phyloP scores from a whole-genome alignment of 2,888 invertebrate species.

The Deilephila elpenor region DNA sequence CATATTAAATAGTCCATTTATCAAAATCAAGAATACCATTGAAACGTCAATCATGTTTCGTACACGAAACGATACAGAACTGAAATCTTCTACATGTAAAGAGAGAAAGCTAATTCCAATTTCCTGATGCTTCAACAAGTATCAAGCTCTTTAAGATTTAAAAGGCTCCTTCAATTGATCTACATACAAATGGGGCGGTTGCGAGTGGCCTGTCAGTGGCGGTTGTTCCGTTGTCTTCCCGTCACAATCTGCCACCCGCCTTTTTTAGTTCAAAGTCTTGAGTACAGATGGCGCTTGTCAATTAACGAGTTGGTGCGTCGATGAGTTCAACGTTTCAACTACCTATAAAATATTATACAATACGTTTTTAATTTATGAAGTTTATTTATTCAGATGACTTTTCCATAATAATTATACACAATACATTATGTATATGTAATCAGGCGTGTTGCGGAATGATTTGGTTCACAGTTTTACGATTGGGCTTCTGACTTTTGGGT shows the following conservation, averaged over 20 bases:
- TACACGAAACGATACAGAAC: not conserved
- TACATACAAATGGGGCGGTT: slow-evolving; percentile 62
- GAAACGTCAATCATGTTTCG: not conserved
- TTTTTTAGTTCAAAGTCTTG: slow-evolving; percentile 56
- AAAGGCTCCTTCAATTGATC: slow-evolving; percentile 60
- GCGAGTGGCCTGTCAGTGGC: slow-evolving; percentile 54
- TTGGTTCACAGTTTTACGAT: too few relatives aligned
- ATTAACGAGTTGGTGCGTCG: slow-evolving; percentile 40
- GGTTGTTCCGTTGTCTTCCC: slow-evolving; percentile 52
- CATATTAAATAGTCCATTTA: too few relatives aligned
- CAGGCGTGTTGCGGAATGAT: too few relatives aligned
- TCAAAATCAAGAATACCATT: too few relatives aligned
- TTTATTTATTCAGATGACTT: too few relatives aligned
- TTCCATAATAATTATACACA: too few relatives aligned
- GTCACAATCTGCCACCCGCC: slow-evolving; percentile 53
- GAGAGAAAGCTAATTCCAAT: not conserved
- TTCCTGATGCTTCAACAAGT: slow-evolving; percentile 7
- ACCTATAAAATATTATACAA: too few relatives aligned
- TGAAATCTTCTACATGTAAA: too few relatives aligned
- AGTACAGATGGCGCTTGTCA: slow-evolving; percentile 54
- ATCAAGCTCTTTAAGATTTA: slow-evolving; percentile 52
- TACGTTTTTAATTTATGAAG: too few relatives aligned
- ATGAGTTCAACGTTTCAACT: not conserved
- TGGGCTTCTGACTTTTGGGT: too few relatives aligned
- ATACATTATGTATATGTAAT: too few relatives aligned